These are phyloP conservation scores for Petrophora chlorosata DNA, from an alignment of 2,888 invertebrate species.

Conservation along the genomic window DNA sequence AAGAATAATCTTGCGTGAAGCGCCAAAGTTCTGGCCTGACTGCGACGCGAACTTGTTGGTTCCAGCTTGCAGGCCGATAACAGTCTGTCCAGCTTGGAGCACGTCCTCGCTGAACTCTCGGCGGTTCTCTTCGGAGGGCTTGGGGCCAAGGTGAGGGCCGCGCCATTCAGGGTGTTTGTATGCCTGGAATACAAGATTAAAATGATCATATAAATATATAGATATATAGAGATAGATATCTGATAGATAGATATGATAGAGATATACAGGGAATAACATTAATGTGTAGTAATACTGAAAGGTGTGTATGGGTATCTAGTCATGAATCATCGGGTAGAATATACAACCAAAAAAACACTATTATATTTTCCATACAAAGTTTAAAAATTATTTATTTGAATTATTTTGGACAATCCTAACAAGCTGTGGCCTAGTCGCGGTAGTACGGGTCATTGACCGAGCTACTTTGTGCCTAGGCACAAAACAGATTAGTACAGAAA, in stretches of 20 bases:
- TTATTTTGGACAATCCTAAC: no score
- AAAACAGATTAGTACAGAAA: no score
- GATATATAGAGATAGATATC: not conserved
- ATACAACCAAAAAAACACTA: no score
- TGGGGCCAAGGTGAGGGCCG: slow-evolving; percentile 92
- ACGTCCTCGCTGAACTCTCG: slow-evolving; percentile 92
- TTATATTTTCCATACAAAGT: no score
- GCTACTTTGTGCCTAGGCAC: no score
- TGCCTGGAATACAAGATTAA: slow-evolving; percentile 73
- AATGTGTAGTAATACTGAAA: no score
- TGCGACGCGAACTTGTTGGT: slow-evolving; percentile 93
- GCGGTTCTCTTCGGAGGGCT: slow-evolving; percentile 92
- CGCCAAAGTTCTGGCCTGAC: slow-evolving; percentile 94
- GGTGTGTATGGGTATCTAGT: no score
- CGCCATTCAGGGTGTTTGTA: slow-evolving; percentile 93
- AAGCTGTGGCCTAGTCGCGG: no score
- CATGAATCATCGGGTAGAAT: no score
- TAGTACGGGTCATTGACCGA: no score
- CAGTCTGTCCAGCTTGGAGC: slow-evolving; percentile 90
- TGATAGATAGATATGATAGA: not conserved
- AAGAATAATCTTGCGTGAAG: slow-evolving; percentile 90
- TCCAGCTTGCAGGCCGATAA: slow-evolving; percentile 95
- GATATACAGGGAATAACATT: no score
- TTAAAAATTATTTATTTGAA: no score
- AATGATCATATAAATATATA: not conserved